Evolutionary conservation across 2,888 invertebrate genomes (phyloP), one percentile per base, ranked within the genome.

Genomic region (Phrixothrix hirtus): DNA sequence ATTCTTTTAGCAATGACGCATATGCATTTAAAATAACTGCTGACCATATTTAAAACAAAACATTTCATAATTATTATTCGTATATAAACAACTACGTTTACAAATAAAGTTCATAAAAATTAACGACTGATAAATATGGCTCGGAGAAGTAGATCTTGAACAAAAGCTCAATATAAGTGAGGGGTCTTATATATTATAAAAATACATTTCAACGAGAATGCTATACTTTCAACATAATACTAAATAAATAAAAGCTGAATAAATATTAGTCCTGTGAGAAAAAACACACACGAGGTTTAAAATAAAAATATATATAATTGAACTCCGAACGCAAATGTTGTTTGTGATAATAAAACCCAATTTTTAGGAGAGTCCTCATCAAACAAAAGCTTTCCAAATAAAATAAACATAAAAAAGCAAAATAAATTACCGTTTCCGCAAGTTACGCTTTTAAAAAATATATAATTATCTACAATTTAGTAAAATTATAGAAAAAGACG

Each of bases 281-380:
- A 68, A 67, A 64, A 69, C 62, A 68, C 66, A 63, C 65, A 63
- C 62, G 65, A 58, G 63, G 65, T 71, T 68, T 66, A 67, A 67
- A 70, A 71, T 66, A 69, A 71, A 71, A 70, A 72, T 71, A 72
- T 70, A 71, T 66, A 71, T 73, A 73, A 73, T 73, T 72, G 72
- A 72, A 72, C 68, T 67, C 65, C 66, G 70, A 68, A 71, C 69
- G 68, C 72, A 72, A 72, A 74, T 73, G 71, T 74, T 75, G 72
- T 73, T 74, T 72, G 72, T 73, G 69, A 74, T 74, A 74, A 75
- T 75, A 74, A 74, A 74, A 71, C 73, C 68, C 72, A 73, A 74
- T 74, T 75, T 75, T 75, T 74, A 72, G 72, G 69, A 72, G 72
- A 69, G 72, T 69, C 68, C 70, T 70, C 70, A 57, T 58, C 56